Evolutionary conservation across 2,113 vertebrate genomes (phyloP).

Genomic region (Sminthopsis crassicaudata): DNA sequence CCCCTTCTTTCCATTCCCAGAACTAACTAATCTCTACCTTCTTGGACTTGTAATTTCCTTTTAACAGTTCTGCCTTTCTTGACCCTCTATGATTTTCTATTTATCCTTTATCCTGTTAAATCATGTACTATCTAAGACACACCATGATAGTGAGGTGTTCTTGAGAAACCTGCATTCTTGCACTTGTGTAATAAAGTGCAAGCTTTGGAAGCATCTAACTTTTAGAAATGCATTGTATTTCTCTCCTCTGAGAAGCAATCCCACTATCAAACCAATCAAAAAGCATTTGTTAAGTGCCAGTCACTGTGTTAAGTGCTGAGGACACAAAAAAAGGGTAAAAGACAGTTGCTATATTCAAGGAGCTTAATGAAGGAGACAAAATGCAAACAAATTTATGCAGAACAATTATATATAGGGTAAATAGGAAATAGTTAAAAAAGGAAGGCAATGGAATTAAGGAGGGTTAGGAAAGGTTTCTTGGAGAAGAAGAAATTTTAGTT

Average conservation of each 20-base stretch:
- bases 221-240: background rate
- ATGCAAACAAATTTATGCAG: background rate
- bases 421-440: background rate
- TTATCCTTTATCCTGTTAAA: background rate
- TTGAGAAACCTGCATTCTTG: background rate
- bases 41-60: background rate
- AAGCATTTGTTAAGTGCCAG: background rate
- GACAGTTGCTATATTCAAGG: background rate
- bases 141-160: background rate
- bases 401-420: background rate
- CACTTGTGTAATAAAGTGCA: background rate
- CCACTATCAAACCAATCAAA: background rate
- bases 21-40: background rate
- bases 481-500: background rate
- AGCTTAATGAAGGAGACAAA: background rate
- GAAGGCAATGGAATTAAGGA: background rate
- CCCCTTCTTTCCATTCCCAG: background rate
- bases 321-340: background rate
- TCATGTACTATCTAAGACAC: background rate
- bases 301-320: background rate
- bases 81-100: background rate
- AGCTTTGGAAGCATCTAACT: background rate
- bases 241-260: background rate
- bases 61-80: background rate
- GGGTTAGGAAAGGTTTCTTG: background rate